These are phyloP conservation scores for Endotricha flammealis DNA, from an alignment of 2,888 invertebrate species.

Conservation along the genomic window DNA sequence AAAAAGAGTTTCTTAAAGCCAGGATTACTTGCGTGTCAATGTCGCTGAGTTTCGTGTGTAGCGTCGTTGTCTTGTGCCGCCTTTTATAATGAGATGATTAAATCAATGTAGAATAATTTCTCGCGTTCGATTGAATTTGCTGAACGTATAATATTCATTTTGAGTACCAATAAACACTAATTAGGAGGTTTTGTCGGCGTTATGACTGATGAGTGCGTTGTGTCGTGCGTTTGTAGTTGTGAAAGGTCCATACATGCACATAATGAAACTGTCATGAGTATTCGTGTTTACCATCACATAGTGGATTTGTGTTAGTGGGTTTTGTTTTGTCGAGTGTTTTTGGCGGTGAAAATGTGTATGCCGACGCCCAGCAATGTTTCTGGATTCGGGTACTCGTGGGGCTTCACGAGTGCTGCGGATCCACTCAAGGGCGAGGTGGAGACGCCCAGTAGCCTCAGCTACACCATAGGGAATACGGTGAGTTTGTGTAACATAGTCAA, in stretches of 20 bases:
- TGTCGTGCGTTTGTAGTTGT: slow-evolving; percentile 71
- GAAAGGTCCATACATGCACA: slow-evolving; percentile 72
- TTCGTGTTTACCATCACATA: slow-evolving; percentile 69
- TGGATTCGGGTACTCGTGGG: slow-evolving; percentile 75
- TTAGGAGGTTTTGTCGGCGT: slow-evolving; percentile 49
- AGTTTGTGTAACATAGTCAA: slow-evolving; percentile 22
- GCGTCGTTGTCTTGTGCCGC: slow-evolving; percentile 71
- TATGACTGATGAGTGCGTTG: slow-evolving; percentile 61
- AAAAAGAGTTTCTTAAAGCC: slow-evolving; percentile 25
- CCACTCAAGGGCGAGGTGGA: slow-evolving; percentile 73
- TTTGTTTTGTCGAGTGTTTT: slow-evolving; percentile 44
- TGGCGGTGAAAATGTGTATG: slow-evolving; percentile 70
- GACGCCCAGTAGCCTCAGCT: slow-evolving; percentile 70
- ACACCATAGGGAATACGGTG: slow-evolving; percentile 72
- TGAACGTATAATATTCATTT: slow-evolving; percentile 23
- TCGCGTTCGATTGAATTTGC: slow-evolving; percentile 30
- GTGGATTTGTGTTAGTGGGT: slow-evolving; percentile 64
- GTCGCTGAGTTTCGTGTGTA: slow-evolving; percentile 37
- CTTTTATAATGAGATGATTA: slow-evolving; percentile 58
- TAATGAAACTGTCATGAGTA: slow-evolving; percentile 74
- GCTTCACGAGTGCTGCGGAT: slow-evolving; percentile 70
- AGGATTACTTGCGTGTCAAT: slow-evolving; percentile 60
- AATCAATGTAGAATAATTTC: slow-evolving; percentile 43
- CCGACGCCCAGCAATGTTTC: slow-evolving; percentile 75
- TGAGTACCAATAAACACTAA: slow-evolving; percentile 33